phyloP scores from a whole-genome alignment of 1,140 invertebrate species.

The Calycopis cecrops region DNA sequence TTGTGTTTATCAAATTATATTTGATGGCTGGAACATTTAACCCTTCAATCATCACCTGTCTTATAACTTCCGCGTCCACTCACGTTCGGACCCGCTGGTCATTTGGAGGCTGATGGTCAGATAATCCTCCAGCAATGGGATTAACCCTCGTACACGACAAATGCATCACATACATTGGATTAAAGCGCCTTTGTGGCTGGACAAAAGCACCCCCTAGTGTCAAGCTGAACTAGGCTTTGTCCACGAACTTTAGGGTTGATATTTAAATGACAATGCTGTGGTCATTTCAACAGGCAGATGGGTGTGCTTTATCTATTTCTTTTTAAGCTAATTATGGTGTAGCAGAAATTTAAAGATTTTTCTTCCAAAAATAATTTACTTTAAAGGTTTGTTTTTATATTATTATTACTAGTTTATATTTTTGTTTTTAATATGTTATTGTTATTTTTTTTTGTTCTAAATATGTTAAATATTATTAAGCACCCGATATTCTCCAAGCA shows the following conservation, averaged over 20 bases:
- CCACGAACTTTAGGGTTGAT: background rate
- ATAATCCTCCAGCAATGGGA: conserved; percentile 57
- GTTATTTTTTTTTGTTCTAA: too few species aligned
- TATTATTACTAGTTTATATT: too few species aligned
- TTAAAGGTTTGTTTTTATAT: background rate
- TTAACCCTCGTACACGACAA: conserved; percentile 50
- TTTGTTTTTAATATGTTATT: too few species aligned
- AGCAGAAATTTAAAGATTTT: too few species aligned
- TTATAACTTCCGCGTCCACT: too few species aligned
- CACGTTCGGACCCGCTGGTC: conserved; percentile 28
- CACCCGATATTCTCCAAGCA: too few species aligned
- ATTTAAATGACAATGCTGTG: background rate
- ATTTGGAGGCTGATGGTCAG: conserved; percentile 34
- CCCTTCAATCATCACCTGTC: too few species aligned
- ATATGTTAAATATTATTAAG: too few species aligned
- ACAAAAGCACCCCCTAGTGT: background rate
- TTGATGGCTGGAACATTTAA: too few species aligned
- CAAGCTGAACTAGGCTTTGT: background rate
- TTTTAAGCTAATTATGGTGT: conserved; percentile 1
- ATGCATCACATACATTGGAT: conserved; percentile 55
- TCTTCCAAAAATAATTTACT: too few species aligned
- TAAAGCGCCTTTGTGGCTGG: conserved; percentile 36
- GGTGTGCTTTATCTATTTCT: background rate
- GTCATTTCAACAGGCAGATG: conserved; percentile 5
- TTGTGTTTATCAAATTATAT: too few species aligned